Percentiles rank a stretch among this genome's conserved stretches.
Evolutionary conservation across 2,888 invertebrate species (phyloP).

Genomic region (Teleiodes luculella): DNA sequence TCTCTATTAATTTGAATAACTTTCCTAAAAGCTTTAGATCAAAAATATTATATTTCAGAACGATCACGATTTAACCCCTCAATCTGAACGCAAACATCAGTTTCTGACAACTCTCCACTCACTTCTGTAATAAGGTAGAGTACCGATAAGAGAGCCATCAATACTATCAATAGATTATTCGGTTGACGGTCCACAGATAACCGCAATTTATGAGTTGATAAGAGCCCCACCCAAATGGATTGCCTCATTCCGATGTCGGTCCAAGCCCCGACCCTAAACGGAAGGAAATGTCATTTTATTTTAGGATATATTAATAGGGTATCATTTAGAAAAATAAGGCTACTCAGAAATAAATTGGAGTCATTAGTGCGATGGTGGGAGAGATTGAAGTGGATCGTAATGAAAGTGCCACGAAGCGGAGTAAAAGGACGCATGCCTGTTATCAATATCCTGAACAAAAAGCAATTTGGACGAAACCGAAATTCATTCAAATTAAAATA

Average conservation of each 20-base stretch:
- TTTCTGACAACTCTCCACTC: not conserved
- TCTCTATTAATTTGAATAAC: too few species aligned
- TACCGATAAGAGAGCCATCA: constrained; percentile 29
- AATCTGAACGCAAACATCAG: too few species aligned
- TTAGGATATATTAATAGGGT: not conserved
- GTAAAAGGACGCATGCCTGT: too few species aligned
- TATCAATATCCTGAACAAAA: too few species aligned
- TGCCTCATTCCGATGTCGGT: constrained; percentile 34
- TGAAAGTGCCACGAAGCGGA: too few species aligned
- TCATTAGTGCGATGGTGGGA: not conserved
- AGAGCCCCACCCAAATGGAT: constrained; percentile 59
- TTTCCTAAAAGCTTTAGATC: too few species aligned
- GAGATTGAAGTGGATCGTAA: not conserved
- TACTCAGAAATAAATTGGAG: not conserved
- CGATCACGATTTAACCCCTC: too few species aligned
- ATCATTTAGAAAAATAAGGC: not conserved
- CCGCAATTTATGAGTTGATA: constrained; percentile 64
- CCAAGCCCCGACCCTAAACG: not conserved
- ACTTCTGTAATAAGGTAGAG: not conserved
- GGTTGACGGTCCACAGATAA: constrained; percentile 48
- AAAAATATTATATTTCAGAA: too few species aligned
- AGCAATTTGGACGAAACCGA: too few species aligned
- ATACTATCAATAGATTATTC: constrained; percentile 36
- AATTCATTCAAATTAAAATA: not conserved
- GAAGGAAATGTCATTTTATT: constrained; percentile 20